Conservation (phyloP, 2,113 vertebrate species). For the Chrysochloris asiatica region DNA sequence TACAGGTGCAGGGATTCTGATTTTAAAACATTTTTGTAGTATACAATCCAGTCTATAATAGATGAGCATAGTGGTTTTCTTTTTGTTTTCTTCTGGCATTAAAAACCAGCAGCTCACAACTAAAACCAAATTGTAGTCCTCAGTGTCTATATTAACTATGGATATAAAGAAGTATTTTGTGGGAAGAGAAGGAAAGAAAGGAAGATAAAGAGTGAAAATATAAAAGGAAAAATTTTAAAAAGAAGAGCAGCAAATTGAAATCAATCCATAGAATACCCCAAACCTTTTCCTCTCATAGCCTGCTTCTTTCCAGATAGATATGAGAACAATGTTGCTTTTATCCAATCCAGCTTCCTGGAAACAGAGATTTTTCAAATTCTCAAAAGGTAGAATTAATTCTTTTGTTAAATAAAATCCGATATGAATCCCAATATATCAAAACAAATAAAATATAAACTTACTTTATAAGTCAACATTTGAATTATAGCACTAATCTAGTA, state of each 20-base stretch:
- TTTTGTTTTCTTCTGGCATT: neutral
- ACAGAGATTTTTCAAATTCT: constrained; percentile 28
- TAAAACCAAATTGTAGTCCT: neutral
- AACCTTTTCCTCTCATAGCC: neutral
- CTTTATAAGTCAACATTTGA: neutral
- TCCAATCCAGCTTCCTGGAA: neutral
- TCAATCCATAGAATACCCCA: neutral
- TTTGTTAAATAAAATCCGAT: neutral
- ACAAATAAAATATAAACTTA: neutral
- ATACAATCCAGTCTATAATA: neutral
- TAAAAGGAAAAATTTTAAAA: neutral
- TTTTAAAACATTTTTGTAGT: neutral
- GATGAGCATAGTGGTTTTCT: neutral
- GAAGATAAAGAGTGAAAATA: neutral
- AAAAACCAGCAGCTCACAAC: neutral
- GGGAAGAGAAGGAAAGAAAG: neutral
- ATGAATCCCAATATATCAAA: neutral
- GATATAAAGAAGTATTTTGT: neutral
- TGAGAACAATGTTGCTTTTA: neutral
- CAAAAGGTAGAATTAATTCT: neutral
- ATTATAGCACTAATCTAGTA: neutral
- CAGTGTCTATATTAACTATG: neutral
- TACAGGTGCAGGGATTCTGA: neutral
- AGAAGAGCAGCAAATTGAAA: neutral
- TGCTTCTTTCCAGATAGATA: too few species aligned